Conservation (phyloP, 2,888 invertebrate species). For the Orthosia gracilis region DNA sequence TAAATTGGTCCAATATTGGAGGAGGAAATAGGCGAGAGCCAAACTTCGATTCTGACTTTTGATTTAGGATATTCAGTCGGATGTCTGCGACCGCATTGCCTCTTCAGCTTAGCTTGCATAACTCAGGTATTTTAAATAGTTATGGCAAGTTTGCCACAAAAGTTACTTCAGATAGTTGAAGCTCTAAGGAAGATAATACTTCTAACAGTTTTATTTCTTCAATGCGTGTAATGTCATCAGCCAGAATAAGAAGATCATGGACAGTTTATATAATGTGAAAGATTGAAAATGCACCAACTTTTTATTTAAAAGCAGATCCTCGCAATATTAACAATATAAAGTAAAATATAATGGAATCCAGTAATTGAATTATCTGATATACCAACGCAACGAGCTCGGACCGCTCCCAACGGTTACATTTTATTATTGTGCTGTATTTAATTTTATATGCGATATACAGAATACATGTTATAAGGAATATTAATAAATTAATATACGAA, state of each 20-base stretch:
- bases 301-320: slow-evolving; percentile 23
- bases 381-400: slow-evolving; percentile 19
- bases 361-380: slow-evolving; percentile 52
- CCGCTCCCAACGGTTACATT: slow-evolving; percentile 28
- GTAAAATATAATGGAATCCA: slow-evolving; percentile 36
- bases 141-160: too few species aligned
- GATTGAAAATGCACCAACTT: not conserved
- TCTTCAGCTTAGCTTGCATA: too few species aligned
- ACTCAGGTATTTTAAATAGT: too few species aligned
- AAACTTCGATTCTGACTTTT: too few species aligned
- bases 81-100: too few species aligned
- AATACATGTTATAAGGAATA: not conserved
- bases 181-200: not conserved
- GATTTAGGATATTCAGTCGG: too few species aligned
- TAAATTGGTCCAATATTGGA: too few species aligned
- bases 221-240: not conserved
- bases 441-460: slow-evolving; percentile 17
- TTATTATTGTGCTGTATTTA: slow-evolving; percentile 35
- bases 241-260: not conserved
- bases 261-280: not conserved
- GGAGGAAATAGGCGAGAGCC: too few species aligned
- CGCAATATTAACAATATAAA: slow-evolving; percentile 12
- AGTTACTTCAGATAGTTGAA: too few species aligned
- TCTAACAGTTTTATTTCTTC: not conserved
- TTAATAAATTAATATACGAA: not conserved